Conservation (phyloP, 2,888 invertebrate species). For the Drosophila anomalata region DNA sequence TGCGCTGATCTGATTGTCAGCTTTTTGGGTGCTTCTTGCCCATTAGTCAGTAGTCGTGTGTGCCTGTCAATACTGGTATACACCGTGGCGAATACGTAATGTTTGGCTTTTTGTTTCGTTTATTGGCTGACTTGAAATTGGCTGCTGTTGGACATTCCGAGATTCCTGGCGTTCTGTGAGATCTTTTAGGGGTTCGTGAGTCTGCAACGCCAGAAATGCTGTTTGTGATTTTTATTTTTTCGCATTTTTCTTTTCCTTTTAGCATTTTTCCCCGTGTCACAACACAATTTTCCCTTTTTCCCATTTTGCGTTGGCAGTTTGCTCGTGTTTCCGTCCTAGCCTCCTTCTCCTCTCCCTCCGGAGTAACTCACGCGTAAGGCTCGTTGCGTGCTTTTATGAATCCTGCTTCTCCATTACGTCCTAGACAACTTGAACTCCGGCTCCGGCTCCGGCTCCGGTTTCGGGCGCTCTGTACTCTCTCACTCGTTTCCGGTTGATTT, state of each 20-base stretch:
- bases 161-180: slow-evolving; percentile 24
- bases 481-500: slow-evolving; percentile 44
- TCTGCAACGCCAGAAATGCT: slow-evolving; percentile 65
- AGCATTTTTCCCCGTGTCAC: slow-evolving; percentile 53
- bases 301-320: slow-evolving; percentile 16
- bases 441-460: slow-evolving; percentile 3
- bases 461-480: slow-evolving; percentile 16
- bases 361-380: slow-evolving; percentile 68
- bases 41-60: slow-evolving; percentile 32
- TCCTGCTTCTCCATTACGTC: slow-evolving; percentile 66
- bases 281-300: not conserved
- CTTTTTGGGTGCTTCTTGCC: slow-evolving; percentile 22
- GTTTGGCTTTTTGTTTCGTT: slow-evolving; percentile 4
- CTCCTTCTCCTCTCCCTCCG: not conserved
- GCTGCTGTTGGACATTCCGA: slow-evolving; percentile 15
- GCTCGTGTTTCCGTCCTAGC: slow-evolving; percentile 31
- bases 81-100: slow-evolving; percentile 29
- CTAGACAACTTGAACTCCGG: slow-evolving; percentile 38
- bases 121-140: slow-evolving; percentile 20
- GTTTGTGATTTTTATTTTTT: slow-evolving; percentile 67
- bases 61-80: not conserved
- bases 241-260: slow-evolving; percentile 12
- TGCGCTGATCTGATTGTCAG: slow-evolving; percentile 36
- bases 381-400: slow-evolving; percentile 67
- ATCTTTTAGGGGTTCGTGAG: slow-evolving; percentile 31